phyloP scores from a whole-genome alignment of 1,140 invertebrate species.

The Muscidifurax raptorellus region DNA sequence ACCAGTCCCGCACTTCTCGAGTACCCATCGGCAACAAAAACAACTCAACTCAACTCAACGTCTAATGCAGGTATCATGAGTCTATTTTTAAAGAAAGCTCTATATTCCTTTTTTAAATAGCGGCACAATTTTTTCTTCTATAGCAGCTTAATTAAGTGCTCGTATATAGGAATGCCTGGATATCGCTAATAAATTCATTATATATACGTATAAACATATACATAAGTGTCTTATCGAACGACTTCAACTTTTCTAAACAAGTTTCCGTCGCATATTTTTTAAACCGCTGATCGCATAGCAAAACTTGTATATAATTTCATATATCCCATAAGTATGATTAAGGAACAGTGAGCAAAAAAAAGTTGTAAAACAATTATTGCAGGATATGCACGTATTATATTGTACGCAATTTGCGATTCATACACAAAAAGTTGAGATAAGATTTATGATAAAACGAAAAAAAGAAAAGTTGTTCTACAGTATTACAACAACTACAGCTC shows the following conservation, averaged over 20 bases:
- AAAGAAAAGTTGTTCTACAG: too few relatives aligned
- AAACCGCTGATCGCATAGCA: not conserved
- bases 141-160: not conserved
- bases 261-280: not conserved
- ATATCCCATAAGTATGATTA: too few relatives aligned
- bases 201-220: not conserved
- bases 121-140: not conserved
- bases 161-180: not conserved
- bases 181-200: not conserved
- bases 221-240: not conserved
- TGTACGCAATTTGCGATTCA: too few relatives aligned
- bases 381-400: too few relatives aligned
- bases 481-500: too few relatives aligned
- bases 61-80: conserved; percentile 32
- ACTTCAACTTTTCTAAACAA: not conserved
- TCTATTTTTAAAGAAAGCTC: conserved; percentile 29
- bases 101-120: not conserved
- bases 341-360: too few relatives aligned
- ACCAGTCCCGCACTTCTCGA: conserved; percentile 35
- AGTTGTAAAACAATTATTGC: too few relatives aligned
- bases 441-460: too few relatives aligned
- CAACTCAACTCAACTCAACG: not conserved
- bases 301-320: too few relatives aligned
- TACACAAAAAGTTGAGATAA: too few relatives aligned
- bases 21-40: conserved; percentile 18